Percentiles rank a stretch among this genome's conserved stretches.
phyloP scores from a whole-genome alignment of 2,797 vertebrate species.

The Siniperca obscura region DNA sequence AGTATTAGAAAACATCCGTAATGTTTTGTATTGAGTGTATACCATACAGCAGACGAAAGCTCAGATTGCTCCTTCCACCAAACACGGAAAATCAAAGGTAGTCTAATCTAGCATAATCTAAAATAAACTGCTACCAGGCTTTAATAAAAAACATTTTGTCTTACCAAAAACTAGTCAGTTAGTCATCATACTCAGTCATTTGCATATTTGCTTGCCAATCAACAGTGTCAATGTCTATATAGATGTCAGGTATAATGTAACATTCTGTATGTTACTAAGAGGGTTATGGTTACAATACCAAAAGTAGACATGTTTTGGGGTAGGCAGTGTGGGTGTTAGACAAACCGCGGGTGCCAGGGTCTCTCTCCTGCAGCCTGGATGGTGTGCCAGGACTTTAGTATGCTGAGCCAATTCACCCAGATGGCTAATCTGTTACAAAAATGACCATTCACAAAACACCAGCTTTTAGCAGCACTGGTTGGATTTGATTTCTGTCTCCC shows the following conservation, averaged over 20 bases:
- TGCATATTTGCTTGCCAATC: background rate
- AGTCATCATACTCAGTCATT: background rate
- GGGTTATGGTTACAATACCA: slow-evolving; percentile 3
- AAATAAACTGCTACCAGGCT: background rate
- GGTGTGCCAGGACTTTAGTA: slow-evolving; percentile 64
- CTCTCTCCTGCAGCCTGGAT: slow-evolving; percentile 58
- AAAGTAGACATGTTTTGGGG: slow-evolving; percentile 32
- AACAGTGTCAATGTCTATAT: background rate
- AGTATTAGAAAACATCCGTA: background rate
- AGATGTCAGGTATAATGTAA: slow-evolving; percentile 24
- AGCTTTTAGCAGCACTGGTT: slow-evolving; percentile 63
- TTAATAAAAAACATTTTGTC: background rate
- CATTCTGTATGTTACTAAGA: background rate
- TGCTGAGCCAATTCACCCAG: slow-evolving; percentile 77
- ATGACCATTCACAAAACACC: slow-evolving; percentile 76
- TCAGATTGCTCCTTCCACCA: background rate
- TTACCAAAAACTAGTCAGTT: background rate
- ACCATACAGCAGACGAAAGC: background rate
- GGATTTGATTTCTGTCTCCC: slow-evolving; percentile 41
- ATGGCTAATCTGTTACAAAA: slow-evolving; percentile 81
- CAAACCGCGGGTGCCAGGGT: slow-evolving; percentile 58
- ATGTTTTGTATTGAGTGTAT: background rate
- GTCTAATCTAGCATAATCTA: background rate
- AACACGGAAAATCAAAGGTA: background rate
- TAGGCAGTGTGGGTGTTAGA: slow-evolving; percentile 58